phyloP scores from a whole-genome alignment of 2,797 vertebrate genomes.

The Phataginus tricuspis region DNA sequence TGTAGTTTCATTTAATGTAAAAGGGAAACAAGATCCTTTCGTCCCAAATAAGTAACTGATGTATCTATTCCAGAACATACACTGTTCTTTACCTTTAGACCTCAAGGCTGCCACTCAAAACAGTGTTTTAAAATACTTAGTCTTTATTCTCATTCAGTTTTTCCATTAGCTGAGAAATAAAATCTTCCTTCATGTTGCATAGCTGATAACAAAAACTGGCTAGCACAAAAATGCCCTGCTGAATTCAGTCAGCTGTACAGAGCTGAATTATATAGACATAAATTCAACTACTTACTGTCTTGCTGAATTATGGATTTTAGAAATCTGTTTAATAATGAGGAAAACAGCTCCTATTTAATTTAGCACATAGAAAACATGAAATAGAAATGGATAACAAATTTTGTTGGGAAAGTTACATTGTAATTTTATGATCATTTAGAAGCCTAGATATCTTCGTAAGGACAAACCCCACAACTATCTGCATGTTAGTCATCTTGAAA shows the following conservation, averaged over 20 bases:
- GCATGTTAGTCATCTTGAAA: conserved; percentile 59
- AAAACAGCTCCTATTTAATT: conserved; percentile 84
- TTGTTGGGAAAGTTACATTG: conserved; percentile 76
- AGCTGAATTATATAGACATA: conserved; percentile 85
- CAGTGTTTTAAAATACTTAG: conserved; percentile 77
- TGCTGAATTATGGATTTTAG: conserved; percentile 87
- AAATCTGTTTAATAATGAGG: conserved; percentile 85
- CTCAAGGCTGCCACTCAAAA: conserved; percentile 69
- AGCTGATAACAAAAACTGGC: conserved; percentile 85
- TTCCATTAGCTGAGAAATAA: conserved; percentile 83
- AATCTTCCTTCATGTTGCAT: conserved; percentile 84
- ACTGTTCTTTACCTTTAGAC: conserved; percentile 70
- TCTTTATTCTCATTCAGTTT: conserved; percentile 79
- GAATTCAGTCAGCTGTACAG: conserved; percentile 84
- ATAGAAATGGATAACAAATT: conserved; percentile 71
- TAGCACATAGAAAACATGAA: conserved; percentile 71
- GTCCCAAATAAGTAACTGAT: conserved; percentile 65
- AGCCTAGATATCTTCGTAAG: conserved; percentile 64
- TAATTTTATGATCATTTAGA: conserved; percentile 74
- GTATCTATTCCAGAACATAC: conserved; percentile 61
- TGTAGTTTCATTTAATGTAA: conserved; percentile 40
- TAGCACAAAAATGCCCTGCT: conserved; percentile 80
- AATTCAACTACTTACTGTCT: conserved; percentile 87
- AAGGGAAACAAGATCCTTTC: conserved; percentile 57
- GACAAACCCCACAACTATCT: conserved; percentile 39